Percentiles rank a stretch among this genome's conserved stretches.
Evolutionary conservation across 1,140 invertebrate species (phyloP).

Genomic region (Aphelinus atriplicis): DNA sequence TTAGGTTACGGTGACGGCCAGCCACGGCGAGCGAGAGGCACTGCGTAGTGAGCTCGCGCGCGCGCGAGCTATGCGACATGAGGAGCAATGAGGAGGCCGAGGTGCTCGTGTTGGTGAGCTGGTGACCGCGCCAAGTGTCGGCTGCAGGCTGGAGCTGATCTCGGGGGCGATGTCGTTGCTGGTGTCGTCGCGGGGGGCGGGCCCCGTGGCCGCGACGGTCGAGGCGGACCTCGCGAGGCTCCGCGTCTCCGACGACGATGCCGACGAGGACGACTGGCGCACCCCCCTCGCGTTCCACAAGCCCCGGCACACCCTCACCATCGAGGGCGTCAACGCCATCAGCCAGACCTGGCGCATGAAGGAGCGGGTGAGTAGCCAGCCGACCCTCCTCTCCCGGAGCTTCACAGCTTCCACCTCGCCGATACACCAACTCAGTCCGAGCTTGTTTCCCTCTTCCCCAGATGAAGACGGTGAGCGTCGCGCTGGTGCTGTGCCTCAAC

Average conservation of each 20-base stretch:
- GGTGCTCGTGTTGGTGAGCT: too few relatives aligned
- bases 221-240: background rate
- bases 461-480: slow-evolving; percentile 99
- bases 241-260: background rate
- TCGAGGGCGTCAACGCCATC: slow-evolving; percentile 77
- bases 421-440: too few relatives aligned
- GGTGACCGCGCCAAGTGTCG: too few relatives aligned
- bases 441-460: slow-evolving; percentile 52
- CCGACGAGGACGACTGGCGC: slow-evolving; percentile 61
- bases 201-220: background rate
- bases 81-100: too few relatives aligned
- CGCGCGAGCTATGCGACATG: too few relatives aligned
- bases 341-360: slow-evolving; percentile 90
- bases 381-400: too few relatives aligned
- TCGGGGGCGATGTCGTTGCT: slow-evolving; percentile 19
- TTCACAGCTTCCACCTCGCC: too few relatives aligned
- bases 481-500: slow-evolving; percentile 96
- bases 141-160: too few relatives aligned
- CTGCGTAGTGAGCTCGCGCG: too few relatives aligned
- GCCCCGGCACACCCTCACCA: slow-evolving; percentile 79
- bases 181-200: slow-evolving; percentile 8
- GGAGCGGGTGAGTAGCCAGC: slow-evolving; percentile 76
- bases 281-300: slow-evolving; percentile 75
- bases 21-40: too few relatives aligned
- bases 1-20: background rate